Conservation (phyloP, 2,797 vertebrate genomes). For the Carduelis carduelis region DNA sequence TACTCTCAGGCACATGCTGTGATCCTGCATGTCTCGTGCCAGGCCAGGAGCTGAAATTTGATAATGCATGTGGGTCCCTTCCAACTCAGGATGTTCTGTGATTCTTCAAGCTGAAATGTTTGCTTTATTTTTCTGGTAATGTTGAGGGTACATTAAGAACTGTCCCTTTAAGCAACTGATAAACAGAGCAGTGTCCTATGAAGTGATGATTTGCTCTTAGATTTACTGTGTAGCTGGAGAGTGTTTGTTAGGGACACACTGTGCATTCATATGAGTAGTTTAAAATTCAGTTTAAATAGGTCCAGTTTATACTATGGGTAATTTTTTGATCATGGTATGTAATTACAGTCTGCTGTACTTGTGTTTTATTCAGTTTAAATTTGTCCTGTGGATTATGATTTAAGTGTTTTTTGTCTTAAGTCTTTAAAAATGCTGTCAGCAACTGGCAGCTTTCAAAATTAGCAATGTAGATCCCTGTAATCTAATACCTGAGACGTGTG, state of each 20-base stretch:
- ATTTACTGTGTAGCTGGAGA: not conserved
- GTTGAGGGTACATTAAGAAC: not conserved
- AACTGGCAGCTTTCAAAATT: constrained; percentile 9
- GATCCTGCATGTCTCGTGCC: not conserved
- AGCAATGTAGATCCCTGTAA: not conserved
- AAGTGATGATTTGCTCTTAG: not conserved
- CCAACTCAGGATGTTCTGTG: not conserved
- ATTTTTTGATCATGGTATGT: not conserved
- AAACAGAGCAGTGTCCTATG: not conserved
- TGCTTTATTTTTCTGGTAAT: not conserved
- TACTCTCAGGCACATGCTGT: not conserved
- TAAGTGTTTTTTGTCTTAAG: not conserved
- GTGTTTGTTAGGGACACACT: not conserved
- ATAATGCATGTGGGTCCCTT: not conserved
- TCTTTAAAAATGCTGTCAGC: constrained; percentile 5
- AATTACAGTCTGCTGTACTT: not conserved
- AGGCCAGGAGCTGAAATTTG: not conserved
- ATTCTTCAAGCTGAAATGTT: not conserved
- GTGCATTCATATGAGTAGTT: not conserved
- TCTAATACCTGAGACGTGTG: not conserved
- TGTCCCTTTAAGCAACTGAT: not conserved
- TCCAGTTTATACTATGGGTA: not conserved
- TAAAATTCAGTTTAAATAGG: not conserved
- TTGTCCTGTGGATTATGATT: not conserved
- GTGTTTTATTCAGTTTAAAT: not conserved